Base-by-base conservation (phyloP, 2,888 invertebrate genomes). In the Dynastes maya region DNA sequence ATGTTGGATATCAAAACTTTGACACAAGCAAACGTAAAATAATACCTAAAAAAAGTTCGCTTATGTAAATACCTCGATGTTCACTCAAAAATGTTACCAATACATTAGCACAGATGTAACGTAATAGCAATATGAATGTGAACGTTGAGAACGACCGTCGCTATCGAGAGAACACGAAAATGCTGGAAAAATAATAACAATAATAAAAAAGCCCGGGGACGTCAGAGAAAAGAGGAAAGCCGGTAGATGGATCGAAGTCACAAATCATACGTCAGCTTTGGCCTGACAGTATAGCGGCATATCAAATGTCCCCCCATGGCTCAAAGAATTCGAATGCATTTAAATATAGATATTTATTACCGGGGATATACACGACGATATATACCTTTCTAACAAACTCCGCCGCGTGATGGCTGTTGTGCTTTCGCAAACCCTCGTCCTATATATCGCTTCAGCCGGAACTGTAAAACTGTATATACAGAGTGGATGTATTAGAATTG, bases 181-280 rank as follows among this genome's bases (percentile, higher is more conserved):
- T 27, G 16, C 32, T 37, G 16, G 37, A 55, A 72, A 72, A 55
- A 55, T 72, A 40, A 72, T 40, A 72, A 72, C 55, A 72, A 72
- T 40, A 67, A 67, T 76, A 76, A 55, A 63, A 64, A 64, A 61
- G 61, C n/a, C 45, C 64, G 40, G 37, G 40, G 29, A 53, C 27
- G 37, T 37, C 72, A 72, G 37, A 55, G 22, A 37, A 65, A 51
- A 45, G 22, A 72, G 58, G 40, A 58, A 58, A 72, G 58, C 72
- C 55, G 58, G 58, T 27, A 74, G 63, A 49, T 61, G 72, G 58
- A 72, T 72, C 72, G 72, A 58, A 72, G 72, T 67, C 86, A 86
- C 87, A 87, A 87, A 87, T 87, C 87, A 87, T 86, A 86, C 84
- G 87, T 86, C 86, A 86, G 85, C 84, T 84, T 84, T 84, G 84